Percentiles rank a stretch among this genome's conserved stretches.
Conservation (phyloP, 2,113 vertebrate genomes). For the Antechinus flavipes region DNA sequence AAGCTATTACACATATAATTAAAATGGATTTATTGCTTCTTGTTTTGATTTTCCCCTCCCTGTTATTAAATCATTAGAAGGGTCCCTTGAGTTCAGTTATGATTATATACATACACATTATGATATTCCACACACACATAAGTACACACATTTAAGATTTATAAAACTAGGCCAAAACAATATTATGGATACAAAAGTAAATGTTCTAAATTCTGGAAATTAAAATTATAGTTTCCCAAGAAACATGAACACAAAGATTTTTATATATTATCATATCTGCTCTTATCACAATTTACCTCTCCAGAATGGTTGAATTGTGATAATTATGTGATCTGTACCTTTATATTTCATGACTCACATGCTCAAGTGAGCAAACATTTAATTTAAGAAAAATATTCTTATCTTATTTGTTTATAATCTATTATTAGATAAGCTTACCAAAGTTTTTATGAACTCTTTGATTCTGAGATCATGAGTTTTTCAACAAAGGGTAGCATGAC, state of each 20-base stretch:
- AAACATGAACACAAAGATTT: conserved; percentile 53
- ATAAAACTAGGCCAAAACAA: conserved; percentile 60
- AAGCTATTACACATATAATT: conserved; percentile 77
- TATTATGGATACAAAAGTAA: conserved; percentile 73
- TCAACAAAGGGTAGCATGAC: not conserved
- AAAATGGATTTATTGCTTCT: conserved; percentile 82
- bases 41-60: conserved; percentile 74
- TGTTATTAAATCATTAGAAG: conserved; percentile 82
- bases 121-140: conserved; percentile 58
- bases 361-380: conserved; percentile 24
- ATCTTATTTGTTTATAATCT: not conserved
- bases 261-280: conserved; percentile 50
- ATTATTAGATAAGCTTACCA: not conserved
- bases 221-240: conserved; percentile 69
- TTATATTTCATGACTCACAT: conserved; percentile 41
- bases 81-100: conserved; percentile 78
- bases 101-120: conserved; percentile 61
- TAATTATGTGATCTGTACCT: conserved; percentile 10
- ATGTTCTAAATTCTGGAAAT: conserved; percentile 73
- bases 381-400: conserved; percentile 24
- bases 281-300: conserved; percentile 42
- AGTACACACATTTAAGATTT: conserved; percentile 45
- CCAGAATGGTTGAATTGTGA: conserved; percentile 38
- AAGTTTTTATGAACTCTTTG: not conserved
- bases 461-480: not conserved